Percentiles rank a stretch among this genome's conserved stretches.
Conservation (phyloP, 2,113 vertebrate species). For the Oceanites oceanicus region DNA sequence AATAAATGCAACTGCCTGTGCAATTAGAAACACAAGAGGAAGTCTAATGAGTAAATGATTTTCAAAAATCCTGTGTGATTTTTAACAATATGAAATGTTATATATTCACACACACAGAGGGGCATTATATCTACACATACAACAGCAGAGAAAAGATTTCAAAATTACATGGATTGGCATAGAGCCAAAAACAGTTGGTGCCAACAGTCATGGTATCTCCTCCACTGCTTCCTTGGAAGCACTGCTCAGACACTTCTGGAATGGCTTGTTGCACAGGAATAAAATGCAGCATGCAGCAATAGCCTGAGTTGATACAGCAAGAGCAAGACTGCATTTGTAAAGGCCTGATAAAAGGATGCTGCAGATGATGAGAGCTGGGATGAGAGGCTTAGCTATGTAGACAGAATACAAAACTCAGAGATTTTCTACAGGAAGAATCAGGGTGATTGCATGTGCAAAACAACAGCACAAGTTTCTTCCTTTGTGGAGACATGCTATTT, state of each 20-base stretch:
- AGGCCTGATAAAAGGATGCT: conserved; percentile 11
- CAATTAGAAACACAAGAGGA: not conserved
- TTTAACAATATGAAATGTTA: not conserved
- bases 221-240: not conserved
- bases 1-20: not conserved
- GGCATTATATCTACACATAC: not conserved
- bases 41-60: not conserved
- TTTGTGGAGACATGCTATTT: not conserved
- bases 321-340: not conserved
- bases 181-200: not conserved
- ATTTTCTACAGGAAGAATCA: conserved; percentile 1
- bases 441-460: not conserved
- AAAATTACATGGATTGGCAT: not conserved
- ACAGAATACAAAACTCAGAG: not conserved
- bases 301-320: not conserved
- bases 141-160: not conserved
- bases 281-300: conserved; percentile 1
- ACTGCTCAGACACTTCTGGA: not conserved
- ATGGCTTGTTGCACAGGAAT: not conserved
- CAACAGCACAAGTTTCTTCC: not conserved
- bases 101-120: not conserved
- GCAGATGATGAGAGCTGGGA: not conserved
- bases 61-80: not conserved
- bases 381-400: not conserved
- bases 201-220: not conserved